Percentiles rank a stretch among this genome's conserved stretches.
Evolutionary conservation across 2,888 invertebrate species (phyloP).

Genomic region (Danaus chrysippus): DNA sequence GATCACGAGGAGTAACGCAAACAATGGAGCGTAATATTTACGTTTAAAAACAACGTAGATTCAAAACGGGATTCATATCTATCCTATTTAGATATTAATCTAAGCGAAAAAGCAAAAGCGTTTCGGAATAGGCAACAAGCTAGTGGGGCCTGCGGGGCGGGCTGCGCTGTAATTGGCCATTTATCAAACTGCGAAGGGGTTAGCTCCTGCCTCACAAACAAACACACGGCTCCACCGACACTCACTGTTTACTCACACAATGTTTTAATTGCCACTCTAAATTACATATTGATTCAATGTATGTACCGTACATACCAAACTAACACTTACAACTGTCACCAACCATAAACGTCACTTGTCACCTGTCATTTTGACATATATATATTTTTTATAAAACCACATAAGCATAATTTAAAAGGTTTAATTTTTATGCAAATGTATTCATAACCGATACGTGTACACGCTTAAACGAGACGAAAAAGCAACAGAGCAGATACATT

Average conservation of each 20-base stretch:
- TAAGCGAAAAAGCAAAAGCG: constrained; percentile 79
- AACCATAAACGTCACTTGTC: no score
- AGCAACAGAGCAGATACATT: constrained; percentile 25
- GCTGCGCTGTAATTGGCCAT: constrained; percentile 78
- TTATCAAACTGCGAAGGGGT: constrained; percentile 80
- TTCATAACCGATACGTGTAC: constrained; percentile 14
- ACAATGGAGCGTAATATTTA: constrained; percentile 69
- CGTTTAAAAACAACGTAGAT: constrained; percentile 79
- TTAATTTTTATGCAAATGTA: no score
- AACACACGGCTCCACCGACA: constrained; percentile 39
- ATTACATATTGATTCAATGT: no score
- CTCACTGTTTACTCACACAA: no score
- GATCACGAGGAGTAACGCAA: constrained; percentile 62
- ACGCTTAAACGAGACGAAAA: constrained; percentile 13
- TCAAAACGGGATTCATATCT: constrained; percentile 77
- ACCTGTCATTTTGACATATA: no score
- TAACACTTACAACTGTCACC: no score
- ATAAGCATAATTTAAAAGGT: no score
- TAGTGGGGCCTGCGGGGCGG: constrained; percentile 70
- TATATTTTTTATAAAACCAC: no score
- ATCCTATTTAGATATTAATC: constrained; percentile 80
- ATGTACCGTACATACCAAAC: no score
- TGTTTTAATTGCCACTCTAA: no score
- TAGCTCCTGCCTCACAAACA: constrained; percentile 63
- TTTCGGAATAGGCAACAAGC: constrained; percentile 80